Percentiles rank a stretch among this genome's conserved stretches.
These are phyloP conservation scores for Leptogaster cylindrica DNA, from an alignment of 2,888 invertebrate species.

Conservation along the genomic window DNA sequence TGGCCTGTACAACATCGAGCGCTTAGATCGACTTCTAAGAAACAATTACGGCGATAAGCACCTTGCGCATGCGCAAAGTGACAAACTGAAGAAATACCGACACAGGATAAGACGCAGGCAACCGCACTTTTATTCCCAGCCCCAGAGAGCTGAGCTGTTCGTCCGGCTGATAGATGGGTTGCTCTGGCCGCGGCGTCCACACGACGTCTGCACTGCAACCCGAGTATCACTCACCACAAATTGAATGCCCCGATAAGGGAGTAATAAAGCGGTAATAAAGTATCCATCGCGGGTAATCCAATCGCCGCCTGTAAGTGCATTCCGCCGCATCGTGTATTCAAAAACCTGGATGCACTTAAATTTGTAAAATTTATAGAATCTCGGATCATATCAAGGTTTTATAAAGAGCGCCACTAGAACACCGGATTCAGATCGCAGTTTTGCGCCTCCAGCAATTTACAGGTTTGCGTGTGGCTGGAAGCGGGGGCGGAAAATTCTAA, in stretches of 20 bases:
- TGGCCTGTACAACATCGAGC: constrained; percentile 6
- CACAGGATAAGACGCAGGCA: no score
- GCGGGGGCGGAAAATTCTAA: constrained; percentile 23
- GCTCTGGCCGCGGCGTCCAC: neutral
- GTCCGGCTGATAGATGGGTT: constrained; percentile 24
- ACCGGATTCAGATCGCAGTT: neutral
- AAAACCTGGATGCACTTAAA: constrained; percentile 21
- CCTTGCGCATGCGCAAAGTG: constrained; percentile 38
- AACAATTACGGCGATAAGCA: constrained; percentile 40
- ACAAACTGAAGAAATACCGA: constrained; percentile 21
- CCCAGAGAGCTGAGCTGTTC: constrained; percentile 5
- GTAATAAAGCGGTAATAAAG: constrained; percentile 35
- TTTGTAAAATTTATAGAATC: constrained; percentile 22
- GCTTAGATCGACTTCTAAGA: constrained; percentile 6
- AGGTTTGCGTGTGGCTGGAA: neutral
- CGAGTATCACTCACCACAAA: constrained; percentile 35
- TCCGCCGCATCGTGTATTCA: neutral
- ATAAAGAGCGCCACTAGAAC: constrained; percentile 26
- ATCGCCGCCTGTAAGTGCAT: constrained; percentile 34
- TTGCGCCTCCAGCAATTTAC: neutral
- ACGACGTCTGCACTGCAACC: constrained; percentile 1
- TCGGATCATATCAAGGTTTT: constrained; percentile 22
- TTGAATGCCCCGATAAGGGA: constrained; percentile 36
- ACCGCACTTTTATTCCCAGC: no score
- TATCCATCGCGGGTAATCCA: constrained; percentile 34